Base-by-base conservation (phyloP, 30 jellyfish, hydroid and myxozoan species). In the Clytia hemisphaerica region DNA sequence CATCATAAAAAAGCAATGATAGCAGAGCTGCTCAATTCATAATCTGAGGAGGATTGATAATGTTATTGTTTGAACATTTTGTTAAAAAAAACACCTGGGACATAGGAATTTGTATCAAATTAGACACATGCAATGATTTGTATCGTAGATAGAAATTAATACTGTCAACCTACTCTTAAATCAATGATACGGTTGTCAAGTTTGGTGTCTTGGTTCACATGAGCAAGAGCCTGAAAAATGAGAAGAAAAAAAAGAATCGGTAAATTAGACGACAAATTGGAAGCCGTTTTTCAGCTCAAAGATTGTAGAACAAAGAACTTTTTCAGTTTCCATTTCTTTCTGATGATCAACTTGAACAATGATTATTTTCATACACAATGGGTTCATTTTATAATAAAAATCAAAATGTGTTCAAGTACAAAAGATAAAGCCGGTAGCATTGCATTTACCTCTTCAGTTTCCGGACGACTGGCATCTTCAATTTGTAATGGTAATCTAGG, bases 381-480 rank as follows among this genome's bases (percentile, higher is more conserved):
- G 76, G 2, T 7, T 0, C 54, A 65, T 35, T 18, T 0, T 1
- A 6, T 37, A n/a, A 63, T n/a, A n/a, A n/a, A n/a, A n/a, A n/a
- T n/a, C n/a, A n/a, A n/a, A n/a, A n/a, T n/a, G n/a, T n/a, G n/a
- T n/a, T n/a, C n/a, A n/a, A 10, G 53, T 42, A 42, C 15, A 42
- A 42, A 42, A 3, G 2, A 48, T 19, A 48, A 48, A 48, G 3
- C 9, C 2, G 26, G 5, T 27, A 7, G 15, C 18, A 71, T 18
- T 14, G 30, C 29, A 3, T 59, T 37, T 45, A 83, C 99, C 79
- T 76, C 94, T 21, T 77, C 99, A 4, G 80, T 83, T 49, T 83
- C 97, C 45, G 97, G 93, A 26, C 99, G 63, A 7, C 95, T 71
- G 2, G 99, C 99, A 76, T 93, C 99, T 22, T 93, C 99, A 4